These are phyloP conservation scores for Pangasianodon gigas DNA, from an alignment of 2,113 vertebrate species.

Conservation along the genomic window DNA sequence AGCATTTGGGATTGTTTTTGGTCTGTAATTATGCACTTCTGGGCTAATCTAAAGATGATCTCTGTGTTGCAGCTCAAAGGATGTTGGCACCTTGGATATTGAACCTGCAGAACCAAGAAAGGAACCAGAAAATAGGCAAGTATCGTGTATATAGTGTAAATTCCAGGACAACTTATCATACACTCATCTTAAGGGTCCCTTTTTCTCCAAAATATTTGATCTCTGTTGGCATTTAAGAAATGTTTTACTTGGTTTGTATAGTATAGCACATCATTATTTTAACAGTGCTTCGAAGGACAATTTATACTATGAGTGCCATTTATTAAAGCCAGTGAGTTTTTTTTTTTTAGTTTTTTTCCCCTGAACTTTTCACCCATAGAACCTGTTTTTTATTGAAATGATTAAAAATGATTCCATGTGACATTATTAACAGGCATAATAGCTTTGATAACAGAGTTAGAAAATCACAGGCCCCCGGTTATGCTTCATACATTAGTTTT, in stretches of 20 bases:
- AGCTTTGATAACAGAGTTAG: neutral
- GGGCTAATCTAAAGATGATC: neutral
- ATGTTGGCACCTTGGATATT: neutral
- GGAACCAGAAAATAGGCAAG: conserved; percentile 32
- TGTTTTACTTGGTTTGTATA: too few relatives aligned
- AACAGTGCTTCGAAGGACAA: too few relatives aligned
- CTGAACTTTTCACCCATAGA: neutral
- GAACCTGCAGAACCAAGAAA: neutral
- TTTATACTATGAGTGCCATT: neutral
- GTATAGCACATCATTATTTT: too few relatives aligned
- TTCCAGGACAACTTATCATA: neutral
- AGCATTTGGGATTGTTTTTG: neutral
- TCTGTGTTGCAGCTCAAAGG: conserved; percentile 37
- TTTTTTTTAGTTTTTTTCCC: neutral
- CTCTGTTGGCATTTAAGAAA: neutral
- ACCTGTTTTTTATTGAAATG: neutral
- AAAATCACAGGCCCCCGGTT: neutral
- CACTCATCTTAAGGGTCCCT: neutral
- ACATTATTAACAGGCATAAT: neutral
- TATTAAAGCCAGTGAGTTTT: neutral
- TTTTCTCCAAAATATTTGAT: neutral
- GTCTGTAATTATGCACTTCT: neutral
- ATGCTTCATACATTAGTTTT: neutral
- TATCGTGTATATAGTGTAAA: neutral
- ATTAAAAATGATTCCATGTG: neutral